phyloP scores from a whole-genome alignment of 2,797 vertebrate genomes.

The Mycteria americana region DNA sequence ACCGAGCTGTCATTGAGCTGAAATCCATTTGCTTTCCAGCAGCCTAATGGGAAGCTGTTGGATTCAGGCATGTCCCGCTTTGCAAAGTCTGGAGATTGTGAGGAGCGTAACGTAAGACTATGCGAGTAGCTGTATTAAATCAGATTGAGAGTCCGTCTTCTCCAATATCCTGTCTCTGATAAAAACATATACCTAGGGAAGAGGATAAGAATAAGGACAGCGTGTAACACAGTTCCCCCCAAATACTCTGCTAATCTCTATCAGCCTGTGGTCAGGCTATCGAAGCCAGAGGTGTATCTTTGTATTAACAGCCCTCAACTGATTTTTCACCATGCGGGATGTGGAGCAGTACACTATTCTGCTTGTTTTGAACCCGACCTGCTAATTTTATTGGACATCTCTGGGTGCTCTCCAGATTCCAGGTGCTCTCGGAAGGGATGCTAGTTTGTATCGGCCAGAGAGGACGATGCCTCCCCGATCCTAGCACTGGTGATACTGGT shows the following conservation, averaged over 20 bases:
- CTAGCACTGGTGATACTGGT: neutral
- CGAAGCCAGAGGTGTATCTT: neutral
- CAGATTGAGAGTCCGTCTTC: neutral
- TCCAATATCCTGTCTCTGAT: neutral
- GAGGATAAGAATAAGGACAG: neutral
- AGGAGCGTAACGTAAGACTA: neutral
- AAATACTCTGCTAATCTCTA: neutral
- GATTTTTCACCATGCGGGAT: neutral
- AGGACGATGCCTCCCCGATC: neutral
- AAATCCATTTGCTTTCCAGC: neutral
- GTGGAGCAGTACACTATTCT: neutral
- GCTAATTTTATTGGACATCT: neutral
- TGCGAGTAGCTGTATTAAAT: neutral
- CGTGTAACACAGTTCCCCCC: rapidly evolving
- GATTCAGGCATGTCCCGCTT: neutral
- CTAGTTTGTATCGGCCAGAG: neutral
- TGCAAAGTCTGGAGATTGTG: neutral
- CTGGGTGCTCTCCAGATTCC: neutral
- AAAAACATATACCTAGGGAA: neutral
- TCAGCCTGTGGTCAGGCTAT: neutral
- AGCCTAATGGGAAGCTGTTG: neutral
- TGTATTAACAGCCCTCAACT: neutral
- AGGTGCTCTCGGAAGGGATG: neutral
- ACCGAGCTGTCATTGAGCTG: neutral
- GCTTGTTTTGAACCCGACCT: neutral